Evolutionary conservation across 2,888 invertebrate genomes (phyloP).

Genomic region (Allophyes oxyacanthae): DNA sequence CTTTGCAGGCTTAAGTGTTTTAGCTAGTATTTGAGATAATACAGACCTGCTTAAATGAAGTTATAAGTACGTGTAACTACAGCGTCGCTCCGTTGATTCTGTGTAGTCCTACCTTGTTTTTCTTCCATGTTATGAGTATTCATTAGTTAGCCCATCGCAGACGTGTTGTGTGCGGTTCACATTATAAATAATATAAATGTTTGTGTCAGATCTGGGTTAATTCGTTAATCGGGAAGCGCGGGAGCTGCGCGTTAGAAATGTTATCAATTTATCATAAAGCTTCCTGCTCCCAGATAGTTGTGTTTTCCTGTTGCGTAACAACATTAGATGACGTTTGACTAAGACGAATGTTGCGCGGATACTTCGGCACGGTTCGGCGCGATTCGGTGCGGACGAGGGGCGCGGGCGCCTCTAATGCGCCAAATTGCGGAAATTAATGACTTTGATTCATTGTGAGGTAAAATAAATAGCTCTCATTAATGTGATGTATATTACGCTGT

Average conservation of each 20-base stretch:
- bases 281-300: constrained; percentile 21
- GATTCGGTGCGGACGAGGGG: neutral
- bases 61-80: neutral
- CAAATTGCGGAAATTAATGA: constrained; percentile 22
- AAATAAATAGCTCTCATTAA: constrained; percentile 27
- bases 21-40: no score
- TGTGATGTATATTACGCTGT: constrained; percentile 14
- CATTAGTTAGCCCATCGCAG: constrained; percentile 11
- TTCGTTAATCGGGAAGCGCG: constrained; percentile 20
- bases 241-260: constrained; percentile 26
- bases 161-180: neutral
- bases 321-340: neutral
- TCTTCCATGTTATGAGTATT: constrained; percentile 10
- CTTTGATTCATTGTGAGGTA: constrained; percentile 24
- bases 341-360: no score
- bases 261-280: constrained; percentile 28
- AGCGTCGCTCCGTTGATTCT: neutral
- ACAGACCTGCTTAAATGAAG: no score
- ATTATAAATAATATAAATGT: constrained; percentile 21
- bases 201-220: constrained; percentile 25
- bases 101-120: neutral
- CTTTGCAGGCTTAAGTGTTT: no score
- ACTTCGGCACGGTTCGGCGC: neutral
- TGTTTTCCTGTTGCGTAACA: constrained; percentile 24
- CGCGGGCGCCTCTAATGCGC: constrained; percentile 3